Conservation (phyloP, 2,888 invertebrate genomes). For the Rhagonycha fulva region DNA sequence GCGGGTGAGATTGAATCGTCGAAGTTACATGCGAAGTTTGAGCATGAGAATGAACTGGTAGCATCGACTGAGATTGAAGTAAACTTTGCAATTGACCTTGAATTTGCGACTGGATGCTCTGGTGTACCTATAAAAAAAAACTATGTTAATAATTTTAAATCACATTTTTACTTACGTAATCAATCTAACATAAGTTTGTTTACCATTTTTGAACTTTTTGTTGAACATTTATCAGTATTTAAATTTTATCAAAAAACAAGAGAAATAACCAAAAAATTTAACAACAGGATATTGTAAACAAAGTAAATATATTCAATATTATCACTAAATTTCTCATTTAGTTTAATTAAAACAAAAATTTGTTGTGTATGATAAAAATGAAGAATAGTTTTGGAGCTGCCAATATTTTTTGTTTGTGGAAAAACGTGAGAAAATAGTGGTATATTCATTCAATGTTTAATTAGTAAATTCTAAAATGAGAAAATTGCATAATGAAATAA, state of each 20-base stretch:
- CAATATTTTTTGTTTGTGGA: neutral
- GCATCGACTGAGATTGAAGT: conserved; percentile 29
- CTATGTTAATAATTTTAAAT: neutral
- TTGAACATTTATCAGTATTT: neutral
- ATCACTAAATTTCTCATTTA: neutral
- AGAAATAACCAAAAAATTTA: neutral
- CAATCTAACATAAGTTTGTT: neutral
- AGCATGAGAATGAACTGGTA: conserved; percentile 46
- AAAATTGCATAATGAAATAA: neutral
- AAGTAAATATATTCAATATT: neutral
- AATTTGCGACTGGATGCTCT: conserved; percentile 32
- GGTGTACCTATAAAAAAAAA: conserved; percentile 22
- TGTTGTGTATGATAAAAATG: neutral
- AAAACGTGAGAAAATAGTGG: neutral
- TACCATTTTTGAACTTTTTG: neutral
- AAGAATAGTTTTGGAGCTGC: neutral
- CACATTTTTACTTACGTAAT: neutral
- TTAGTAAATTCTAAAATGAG: neutral
- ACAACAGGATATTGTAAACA: neutral
- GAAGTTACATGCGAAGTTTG: conserved; percentile 32
- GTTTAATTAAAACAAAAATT: neutral
- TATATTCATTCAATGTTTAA: neutral
- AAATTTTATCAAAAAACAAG: neutral
- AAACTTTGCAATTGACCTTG: conserved; percentile 33
- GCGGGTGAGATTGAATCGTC: conserved; percentile 36